These are phyloP conservation scores for Neodontobutis hainanensis DNA, from an alignment of 2,113 vertebrate species.

Conservation along the genomic window DNA sequence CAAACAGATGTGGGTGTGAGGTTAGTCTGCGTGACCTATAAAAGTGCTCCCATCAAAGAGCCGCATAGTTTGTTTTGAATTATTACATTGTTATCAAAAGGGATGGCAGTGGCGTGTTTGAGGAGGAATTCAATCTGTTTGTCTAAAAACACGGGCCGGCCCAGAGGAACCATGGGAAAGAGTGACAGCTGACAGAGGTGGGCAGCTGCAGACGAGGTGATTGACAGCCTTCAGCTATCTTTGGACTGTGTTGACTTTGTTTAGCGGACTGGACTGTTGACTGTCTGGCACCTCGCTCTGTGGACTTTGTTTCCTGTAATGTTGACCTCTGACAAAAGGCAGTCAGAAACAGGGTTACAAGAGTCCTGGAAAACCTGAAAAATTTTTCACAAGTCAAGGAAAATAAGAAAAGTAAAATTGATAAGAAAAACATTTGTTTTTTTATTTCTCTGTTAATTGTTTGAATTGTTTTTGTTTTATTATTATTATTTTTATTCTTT, in stretches of 20 bases:
- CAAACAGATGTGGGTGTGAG: slow-evolving; percentile 99
- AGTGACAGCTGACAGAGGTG: slow-evolving; percentile 78
- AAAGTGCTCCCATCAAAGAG: slow-evolving; percentile 99
- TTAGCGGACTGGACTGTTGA: slow-evolving; percentile 36
- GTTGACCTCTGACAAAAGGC: slow-evolving; percentile 7
- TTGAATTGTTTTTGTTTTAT: too few species aligned
- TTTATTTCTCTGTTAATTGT: too few species aligned
- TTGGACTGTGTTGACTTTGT: slow-evolving; percentile 65
- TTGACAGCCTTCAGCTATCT: slow-evolving; percentile 86
- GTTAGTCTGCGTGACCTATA: slow-evolving; percentile 94
- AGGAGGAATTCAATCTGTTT: slow-evolving; percentile 99
- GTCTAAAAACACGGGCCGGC: slow-evolving; percentile 90
- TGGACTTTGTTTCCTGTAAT: slow-evolving; percentile 27
- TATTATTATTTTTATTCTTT: too few species aligned
- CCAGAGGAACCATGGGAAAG: slow-evolving; percentile 87
- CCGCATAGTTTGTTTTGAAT: slow-evolving; percentile 99
- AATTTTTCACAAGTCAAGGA: background rate
- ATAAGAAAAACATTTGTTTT: too few species aligned
- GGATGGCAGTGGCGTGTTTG: slow-evolving; percentile 93
- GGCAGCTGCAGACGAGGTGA: slow-evolving; percentile 83
- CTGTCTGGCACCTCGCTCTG: slow-evolving; percentile 37
- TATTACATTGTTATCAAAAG: slow-evolving; percentile 99
- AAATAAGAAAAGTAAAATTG: background rate
- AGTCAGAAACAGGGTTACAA: background rate
- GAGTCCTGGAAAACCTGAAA: background rate